phyloP scores from a whole-genome alignment of 1,140 invertebrate genomes.

The Sycophila sp. region DNA sequence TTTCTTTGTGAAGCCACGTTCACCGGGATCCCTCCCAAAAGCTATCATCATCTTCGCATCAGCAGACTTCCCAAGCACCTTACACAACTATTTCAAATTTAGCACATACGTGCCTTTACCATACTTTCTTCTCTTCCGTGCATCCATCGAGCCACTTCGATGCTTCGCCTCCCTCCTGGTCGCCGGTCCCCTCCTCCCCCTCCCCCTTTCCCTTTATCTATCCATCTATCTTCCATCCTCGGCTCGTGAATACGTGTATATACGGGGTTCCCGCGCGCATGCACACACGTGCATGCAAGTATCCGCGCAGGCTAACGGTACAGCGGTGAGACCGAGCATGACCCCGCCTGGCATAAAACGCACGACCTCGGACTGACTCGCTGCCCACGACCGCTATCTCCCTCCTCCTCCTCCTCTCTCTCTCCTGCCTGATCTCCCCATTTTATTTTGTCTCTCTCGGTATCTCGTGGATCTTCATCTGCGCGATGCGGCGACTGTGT shows the following conservation, averaged over 20 bases:
- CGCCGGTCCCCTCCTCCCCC: not conserved
- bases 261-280: not conserved
- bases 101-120: not conserved
- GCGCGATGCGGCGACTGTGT: not conserved
- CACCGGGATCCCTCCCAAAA: not conserved
- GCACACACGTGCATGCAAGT: not conserved
- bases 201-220: slow-evolving; percentile 1
- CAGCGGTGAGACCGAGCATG: slow-evolving; percentile 55
- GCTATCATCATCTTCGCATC: not conserved
- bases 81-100: slow-evolving; percentile 7
- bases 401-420: slow-evolving; percentile 7
- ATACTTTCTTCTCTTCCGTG: slow-evolving; percentile 6
- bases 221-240: slow-evolving; percentile 21
- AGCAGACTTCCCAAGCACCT: not conserved
- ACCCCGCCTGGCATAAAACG: slow-evolving; percentile 64
- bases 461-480: slow-evolving; percentile 25
- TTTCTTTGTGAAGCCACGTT: not conserved
- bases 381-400: slow-evolving; percentile 42
- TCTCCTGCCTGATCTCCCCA: not conserved
- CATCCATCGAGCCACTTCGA: too few species aligned
- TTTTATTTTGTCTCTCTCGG: not conserved
- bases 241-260: not conserved
- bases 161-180: not conserved
- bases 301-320: slow-evolving; percentile 55
- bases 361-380: slow-evolving; percentile 59